These are phyloP conservation scores for Nineta flava DNA, from an alignment of 2,888 invertebrate genomes.

Conservation along the genomic window DNA sequence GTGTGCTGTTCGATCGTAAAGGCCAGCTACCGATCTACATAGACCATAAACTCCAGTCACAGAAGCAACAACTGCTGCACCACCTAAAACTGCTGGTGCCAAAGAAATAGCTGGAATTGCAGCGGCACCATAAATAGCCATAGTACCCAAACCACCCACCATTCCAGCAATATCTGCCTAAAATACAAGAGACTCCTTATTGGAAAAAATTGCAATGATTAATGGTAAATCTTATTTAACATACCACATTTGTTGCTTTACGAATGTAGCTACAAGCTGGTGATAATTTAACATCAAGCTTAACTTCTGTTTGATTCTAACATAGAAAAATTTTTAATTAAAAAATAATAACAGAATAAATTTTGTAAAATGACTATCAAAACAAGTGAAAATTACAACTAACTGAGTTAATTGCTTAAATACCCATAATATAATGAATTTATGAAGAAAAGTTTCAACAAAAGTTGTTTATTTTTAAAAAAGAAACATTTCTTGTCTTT, in stretches of 20 bases:
- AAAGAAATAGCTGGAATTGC: constrained; percentile 14
- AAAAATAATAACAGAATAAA: too few relatives aligned
- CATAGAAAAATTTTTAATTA: too few relatives aligned
- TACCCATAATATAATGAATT: too few relatives aligned
- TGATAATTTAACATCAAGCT: neutral
- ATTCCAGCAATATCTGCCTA: constrained; percentile 14
- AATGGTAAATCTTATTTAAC: neutral
- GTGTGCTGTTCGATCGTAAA: constrained; percentile 32
- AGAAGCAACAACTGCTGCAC: constrained; percentile 24
- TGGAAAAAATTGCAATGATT: neutral
- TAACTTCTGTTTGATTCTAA: neutral
- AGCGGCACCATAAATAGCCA: constrained; percentile 16
- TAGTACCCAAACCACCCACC: constrained; percentile 21
- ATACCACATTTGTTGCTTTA: neutral
- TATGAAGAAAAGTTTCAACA: too few relatives aligned
- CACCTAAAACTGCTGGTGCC: constrained; percentile 18
- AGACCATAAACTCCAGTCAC: constrained; percentile 36
- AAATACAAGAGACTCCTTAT: neutral
- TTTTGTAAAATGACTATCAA: too few relatives aligned
- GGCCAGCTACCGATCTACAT: constrained; percentile 30
- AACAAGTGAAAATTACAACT: too few relatives aligned
- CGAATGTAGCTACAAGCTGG: neutral
- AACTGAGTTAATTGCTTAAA: too few relatives aligned
- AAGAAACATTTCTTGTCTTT: too few relatives aligned
- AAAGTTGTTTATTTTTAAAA: too few relatives aligned